Conservation (phyloP, 2,888 invertebrate species). For the Bembecia ichneumoniformis region DNA sequence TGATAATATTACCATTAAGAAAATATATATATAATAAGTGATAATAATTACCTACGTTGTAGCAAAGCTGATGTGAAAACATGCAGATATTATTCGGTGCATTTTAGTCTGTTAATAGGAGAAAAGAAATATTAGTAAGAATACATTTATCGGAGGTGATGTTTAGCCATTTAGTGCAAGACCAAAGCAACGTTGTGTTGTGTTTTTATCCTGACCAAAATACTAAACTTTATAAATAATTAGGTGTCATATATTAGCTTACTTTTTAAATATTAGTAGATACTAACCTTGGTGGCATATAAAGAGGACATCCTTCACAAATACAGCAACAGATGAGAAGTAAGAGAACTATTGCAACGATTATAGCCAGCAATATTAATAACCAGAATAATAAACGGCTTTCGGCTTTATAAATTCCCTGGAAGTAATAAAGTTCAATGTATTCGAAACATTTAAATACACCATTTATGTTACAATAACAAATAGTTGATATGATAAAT, state of each 20-base stretch:
- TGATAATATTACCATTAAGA: background rate
- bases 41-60: constrained; percentile 40
- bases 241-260: background rate
- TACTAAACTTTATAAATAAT: too few relatives aligned
- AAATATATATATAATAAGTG: background rate
- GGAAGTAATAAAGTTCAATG: constrained; percentile 32
- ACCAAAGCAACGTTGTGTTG: background rate
- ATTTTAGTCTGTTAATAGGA: constrained; percentile 50
- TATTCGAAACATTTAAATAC: too few relatives aligned
- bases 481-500: background rate
- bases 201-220: background rate
- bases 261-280: background rate
- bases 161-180: background rate
- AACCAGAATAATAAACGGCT: constrained; percentile 84
- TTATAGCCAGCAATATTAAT: constrained; percentile 80
- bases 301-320: constrained; percentile 88
- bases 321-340: constrained; percentile 85
- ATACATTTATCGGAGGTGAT: background rate
- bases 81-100: constrained; percentile 50
- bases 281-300: constrained; percentile 79
- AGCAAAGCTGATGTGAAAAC: constrained; percentile 42
- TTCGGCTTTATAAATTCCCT: constrained; percentile 81
- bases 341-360: constrained; percentile 80
- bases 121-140: constrained; percentile 31
- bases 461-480: background rate